Evolutionary conservation across 2,797 vertebrate species (phyloP).

Genomic region (Luscinia megarhynchos): DNA sequence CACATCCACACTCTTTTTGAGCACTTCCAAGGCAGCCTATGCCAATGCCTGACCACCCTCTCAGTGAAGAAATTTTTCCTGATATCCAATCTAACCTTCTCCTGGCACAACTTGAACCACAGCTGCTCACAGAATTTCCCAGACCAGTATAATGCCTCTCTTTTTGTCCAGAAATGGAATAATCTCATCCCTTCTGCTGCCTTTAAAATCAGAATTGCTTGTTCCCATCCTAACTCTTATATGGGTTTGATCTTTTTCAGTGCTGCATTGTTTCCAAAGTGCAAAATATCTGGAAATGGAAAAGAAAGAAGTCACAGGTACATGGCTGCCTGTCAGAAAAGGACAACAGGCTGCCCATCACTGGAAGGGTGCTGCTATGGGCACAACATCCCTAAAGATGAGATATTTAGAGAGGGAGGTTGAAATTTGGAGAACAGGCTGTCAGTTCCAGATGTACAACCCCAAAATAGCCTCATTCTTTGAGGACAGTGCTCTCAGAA

Average conservation of each 20-base stretch:
- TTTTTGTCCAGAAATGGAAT: neutral
- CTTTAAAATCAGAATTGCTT: neutral
- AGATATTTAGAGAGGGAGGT: neutral
- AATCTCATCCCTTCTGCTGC: neutral
- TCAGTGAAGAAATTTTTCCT: neutral
- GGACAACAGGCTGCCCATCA: fast-evolving
- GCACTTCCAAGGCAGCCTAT: neutral
- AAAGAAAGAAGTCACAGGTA: neutral
- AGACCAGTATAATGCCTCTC: neutral
- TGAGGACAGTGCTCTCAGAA: neutral
- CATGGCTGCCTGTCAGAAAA: neutral
- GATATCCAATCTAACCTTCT: neutral
- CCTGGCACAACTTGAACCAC: neutral
- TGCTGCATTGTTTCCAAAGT: neutral
- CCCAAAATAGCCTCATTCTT: neutral
- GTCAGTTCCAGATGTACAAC: neutral
- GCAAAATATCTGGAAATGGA: neutral
- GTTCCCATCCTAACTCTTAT: neutral
- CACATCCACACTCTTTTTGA: fast-evolving
- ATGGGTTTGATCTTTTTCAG: neutral
- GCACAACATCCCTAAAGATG: neutral
- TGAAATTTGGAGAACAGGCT: neutral
- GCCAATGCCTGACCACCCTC: neutral
- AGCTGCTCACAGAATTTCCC: neutral
- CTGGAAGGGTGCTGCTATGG: neutral